A percentile compares a stretch with the other conserved stretches of the same genome.
These are phyloP conservation scores for Drosophila setosimentum DNA, from an alignment of 2,888 invertebrate species.

Conservation along the genomic window DNA sequence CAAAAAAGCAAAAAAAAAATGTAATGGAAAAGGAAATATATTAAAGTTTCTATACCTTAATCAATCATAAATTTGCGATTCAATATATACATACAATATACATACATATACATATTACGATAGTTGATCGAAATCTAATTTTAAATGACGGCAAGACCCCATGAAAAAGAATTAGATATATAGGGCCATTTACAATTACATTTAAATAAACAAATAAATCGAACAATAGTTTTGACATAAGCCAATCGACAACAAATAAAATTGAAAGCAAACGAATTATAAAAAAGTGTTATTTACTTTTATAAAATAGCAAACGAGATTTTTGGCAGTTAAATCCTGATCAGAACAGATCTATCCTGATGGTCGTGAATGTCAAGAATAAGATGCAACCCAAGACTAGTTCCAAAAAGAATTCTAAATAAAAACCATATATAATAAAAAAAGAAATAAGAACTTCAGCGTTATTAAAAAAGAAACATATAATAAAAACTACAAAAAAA, in stretches of 20 bases:
- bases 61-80: conserved; percentile 76
- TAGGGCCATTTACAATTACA: conserved; percentile 72
- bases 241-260: conserved; percentile 25
- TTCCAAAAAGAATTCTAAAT: conserved; percentile 39
- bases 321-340: conserved; percentile 40
- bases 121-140: conserved; percentile 64
- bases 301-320: conserved; percentile 53
- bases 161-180: conserved; percentile 49
- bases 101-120: conserved; percentile 61
- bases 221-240: conserved; percentile 62
- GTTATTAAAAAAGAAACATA: conserved; percentile 22
- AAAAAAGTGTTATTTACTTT: conserved; percentile 62
- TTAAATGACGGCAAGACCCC: conserved; percentile 33
- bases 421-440: conserved; percentile 27
- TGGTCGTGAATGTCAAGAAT: conserved; percentile 26
- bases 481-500: conserved; percentile 3
- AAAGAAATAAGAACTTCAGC: conserved; percentile 26
- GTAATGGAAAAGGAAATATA: conserved; percentile 39
- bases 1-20: conserved; percentile 4
- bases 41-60: conserved; percentile 71
- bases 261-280: conserved; percentile 2
- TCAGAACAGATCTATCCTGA: conserved; percentile 31
- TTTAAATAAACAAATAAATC: conserved; percentile 46
- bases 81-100: conserved; percentile 67
- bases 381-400: conserved; percentile 57